Base-by-base conservation (phyloP, 2,888 invertebrate genomes). In the Autographa pulchrina region DNA sequence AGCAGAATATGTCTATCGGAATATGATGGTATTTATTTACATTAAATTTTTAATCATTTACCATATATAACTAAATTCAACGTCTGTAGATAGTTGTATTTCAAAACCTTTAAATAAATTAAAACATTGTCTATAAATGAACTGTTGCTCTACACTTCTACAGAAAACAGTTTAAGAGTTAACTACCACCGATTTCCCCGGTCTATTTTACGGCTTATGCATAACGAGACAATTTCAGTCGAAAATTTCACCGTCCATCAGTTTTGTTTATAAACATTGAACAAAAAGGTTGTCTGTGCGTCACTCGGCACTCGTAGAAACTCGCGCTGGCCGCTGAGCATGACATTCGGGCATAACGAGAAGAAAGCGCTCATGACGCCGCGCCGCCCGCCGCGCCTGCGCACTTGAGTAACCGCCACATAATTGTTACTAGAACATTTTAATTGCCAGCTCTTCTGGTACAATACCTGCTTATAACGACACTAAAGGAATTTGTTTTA, bases 231-330 rank as follows among this genome's bases (percentile, higher is more conserved):
- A 71, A 68, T 72, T 76, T 72, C n/a, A 58, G 63, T 59, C 60
- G 38, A 64, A 70, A 71, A 70, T 75, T 72, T 82, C 78, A 71
- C 71, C 68, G 76, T 68, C 67, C 14, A 68, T 59, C 64, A 75
- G 62, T 52, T 80, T 84, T 82, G 83, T 82, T 84, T 82, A 78
- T 80, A 78, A 80, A 78, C 77, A 78, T 7, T 52, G 18, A 72
- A 74, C 54, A 75, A 70, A 72, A 71, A 78, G 32, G 60, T 52
- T 54, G 14, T 67, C 54, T 58, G 67, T 77, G 64, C 66, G 52
- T n/a, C 38, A 38, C 11, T 35, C 58, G 66, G 80, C 59, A 72
- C 70, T 66, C 68, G 68, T 76, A 74, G 75, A 77, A 68, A 82
- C 65, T 76, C 3, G 11, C 48, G 11, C 64, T 65, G 80, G 48